phyloP scores from a whole-genome alignment of 1,140 invertebrate species.

The Dinoponera quadriceps region DNA sequence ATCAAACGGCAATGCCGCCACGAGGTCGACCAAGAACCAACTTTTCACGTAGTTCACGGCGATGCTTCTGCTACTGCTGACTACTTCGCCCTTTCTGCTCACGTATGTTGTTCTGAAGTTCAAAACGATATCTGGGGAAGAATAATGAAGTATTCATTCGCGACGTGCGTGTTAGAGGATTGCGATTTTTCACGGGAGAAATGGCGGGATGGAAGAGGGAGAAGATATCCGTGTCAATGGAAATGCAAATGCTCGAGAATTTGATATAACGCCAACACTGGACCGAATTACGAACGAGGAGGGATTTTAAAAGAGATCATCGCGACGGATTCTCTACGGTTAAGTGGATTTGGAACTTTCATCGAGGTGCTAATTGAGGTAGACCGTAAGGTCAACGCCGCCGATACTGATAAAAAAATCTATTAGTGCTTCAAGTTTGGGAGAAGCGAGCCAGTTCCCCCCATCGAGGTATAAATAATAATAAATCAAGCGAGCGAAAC shows the following conservation, averaged over 20 bases:
- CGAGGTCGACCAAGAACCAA: slow-evolving; percentile 98
- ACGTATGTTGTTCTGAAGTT: slow-evolving; percentile 99
- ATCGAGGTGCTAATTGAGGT: too few species aligned
- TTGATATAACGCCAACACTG: background rate
- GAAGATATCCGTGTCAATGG: background rate
- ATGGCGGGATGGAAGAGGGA: background rate
- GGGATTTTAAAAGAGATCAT: background rate
- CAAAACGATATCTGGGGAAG: slow-evolving; percentile 96
- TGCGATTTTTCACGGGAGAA: background rate
- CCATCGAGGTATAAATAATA: too few species aligned
- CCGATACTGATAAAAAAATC: too few species aligned
- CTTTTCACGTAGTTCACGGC: slow-evolving; percentile 96
- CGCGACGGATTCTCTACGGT: background rate
- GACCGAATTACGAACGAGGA: background rate
- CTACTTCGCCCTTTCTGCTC: slow-evolving; percentile 99
- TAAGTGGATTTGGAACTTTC: too few species aligned
- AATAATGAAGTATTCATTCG: slow-evolving; percentile 58
- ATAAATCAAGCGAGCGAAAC: too few species aligned
- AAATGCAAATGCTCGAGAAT: background rate
- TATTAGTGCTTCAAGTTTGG: too few species aligned
- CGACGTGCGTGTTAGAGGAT: slow-evolving; percentile 3
- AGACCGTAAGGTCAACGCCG: too few species aligned
- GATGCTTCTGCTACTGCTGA: slow-evolving; percentile 95
- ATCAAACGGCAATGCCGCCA: slow-evolving; percentile 98
- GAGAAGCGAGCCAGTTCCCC: too few species aligned